Evolutionary conservation across 2,797 vertebrate genomes (phyloP).

Genomic region (Pogonophryne albipinna): DNA sequence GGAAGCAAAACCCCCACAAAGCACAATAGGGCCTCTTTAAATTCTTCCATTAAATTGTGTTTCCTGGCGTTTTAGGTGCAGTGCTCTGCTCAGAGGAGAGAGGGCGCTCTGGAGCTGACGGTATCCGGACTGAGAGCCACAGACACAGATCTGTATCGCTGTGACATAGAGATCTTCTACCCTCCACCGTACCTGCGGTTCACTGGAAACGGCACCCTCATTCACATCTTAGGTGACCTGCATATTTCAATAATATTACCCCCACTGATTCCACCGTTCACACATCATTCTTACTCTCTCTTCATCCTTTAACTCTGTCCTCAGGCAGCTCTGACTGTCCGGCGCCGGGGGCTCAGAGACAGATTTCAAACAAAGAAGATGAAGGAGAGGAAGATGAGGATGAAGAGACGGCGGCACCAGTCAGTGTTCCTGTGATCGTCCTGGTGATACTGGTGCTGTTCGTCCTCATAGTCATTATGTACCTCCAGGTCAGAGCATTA

Average conservation of each 20-base stretch:
- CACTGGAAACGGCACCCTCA: constrained; percentile 66
- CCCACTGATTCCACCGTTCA: too few species aligned
- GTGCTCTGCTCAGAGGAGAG: constrained; percentile 39
- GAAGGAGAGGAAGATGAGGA: neutral
- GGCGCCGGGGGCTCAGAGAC: neutral
- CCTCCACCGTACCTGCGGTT: constrained; percentile 57
- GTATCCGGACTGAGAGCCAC: constrained; percentile 48
- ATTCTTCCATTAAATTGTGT: too few species aligned
- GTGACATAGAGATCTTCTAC: constrained; percentile 52
- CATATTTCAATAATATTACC: too few species aligned
- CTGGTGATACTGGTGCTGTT: constrained; percentile 46
- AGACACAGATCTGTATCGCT: constrained; percentile 70
- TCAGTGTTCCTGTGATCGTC: constrained; percentile 48
- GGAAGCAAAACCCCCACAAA: too few species aligned
- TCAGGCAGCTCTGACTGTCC: constrained; percentile 44
- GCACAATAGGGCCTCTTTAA: too few species aligned
- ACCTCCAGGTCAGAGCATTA: constrained; percentile 52
- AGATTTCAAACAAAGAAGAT: neutral
- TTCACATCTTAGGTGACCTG: constrained; percentile 62
- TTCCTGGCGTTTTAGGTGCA: constrained; percentile 42
- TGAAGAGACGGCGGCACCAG: neutral
- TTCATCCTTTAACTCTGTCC: neutral
- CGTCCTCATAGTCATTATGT: constrained; percentile 56
- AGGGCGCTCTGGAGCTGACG: constrained; percentile 48
- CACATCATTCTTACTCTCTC: neutral